Percentiles rank a stretch among this genome's conserved stretches.
These are phyloP conservation scores for Stictonetta naevosa DNA, from an alignment of 2,113 vertebrate genomes.

Conservation along the genomic window DNA sequence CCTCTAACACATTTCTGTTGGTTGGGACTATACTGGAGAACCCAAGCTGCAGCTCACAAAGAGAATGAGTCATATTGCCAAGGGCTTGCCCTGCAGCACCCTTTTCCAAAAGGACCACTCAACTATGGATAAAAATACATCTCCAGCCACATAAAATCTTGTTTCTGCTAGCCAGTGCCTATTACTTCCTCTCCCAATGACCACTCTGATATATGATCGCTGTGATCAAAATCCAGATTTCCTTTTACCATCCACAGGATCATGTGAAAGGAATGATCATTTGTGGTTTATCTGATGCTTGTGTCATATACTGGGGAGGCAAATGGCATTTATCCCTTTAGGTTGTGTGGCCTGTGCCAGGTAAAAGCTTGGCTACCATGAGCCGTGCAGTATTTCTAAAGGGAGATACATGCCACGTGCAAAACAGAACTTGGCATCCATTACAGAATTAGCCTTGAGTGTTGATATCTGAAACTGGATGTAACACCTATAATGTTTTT, in stretches of 20 bases:
- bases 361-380: neutral
- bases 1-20: neutral
- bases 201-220: rapidly evolving
- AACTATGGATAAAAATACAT: neutral
- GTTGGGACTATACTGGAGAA: neutral
- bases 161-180: neutral
- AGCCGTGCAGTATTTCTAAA: neutral
- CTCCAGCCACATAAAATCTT: neutral
- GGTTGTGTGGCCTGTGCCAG: neutral
- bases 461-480: neutral
- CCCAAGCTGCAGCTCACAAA: neutral
- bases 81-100: neutral
- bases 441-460: neutral
- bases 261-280: rapidly evolving
- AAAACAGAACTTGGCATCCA: neutral
- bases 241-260: neutral
- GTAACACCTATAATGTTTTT: neutral
- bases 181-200: neutral
- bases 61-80: neutral
- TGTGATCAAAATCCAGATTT: neutral
- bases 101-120: neutral
- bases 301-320: neutral
- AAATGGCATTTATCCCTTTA: neutral
- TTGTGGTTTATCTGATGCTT: neutral
- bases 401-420: neutral